Evolutionary conservation across 2,113 vertebrate species (phyloP), one percentile per base, ranked within the genome.

Genomic region (Arvicanthis niloticus): DNA sequence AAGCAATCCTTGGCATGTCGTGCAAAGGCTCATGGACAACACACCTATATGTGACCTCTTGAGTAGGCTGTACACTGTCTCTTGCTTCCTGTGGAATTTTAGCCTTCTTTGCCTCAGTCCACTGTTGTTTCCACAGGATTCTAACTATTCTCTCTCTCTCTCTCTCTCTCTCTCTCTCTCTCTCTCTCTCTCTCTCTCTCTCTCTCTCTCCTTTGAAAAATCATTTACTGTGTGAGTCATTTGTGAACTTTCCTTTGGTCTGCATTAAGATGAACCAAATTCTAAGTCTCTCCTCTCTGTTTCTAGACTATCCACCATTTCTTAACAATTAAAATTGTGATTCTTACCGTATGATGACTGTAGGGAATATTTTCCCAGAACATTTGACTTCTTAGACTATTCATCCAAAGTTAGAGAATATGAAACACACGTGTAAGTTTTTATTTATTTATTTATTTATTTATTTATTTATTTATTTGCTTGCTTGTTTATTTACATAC

Each of bases 31-130:
- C 40, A 12, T 17, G 48, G 40, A 58, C 24, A 48, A 51, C 31
- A n/a, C 29, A 1, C n/a, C 1, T 34, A 0, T 0, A 0, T 24
- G 17, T 60, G 42, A 86, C 60, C 58, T 80, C 29, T 24, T 19
- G 17, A 58, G 56, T 42, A 0, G 53, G 6, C 34, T 65, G 1
- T 0, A 0, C 13, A 19, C 58, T 48, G 1, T n/a, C 7, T 85
- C 51, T 75, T 6, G 1, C 58, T 82, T 91, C 40, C 62, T 87
- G 1, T 56, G 16, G 37, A 67, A 85, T 12, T 34, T 40, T 40
- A 58, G 22, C 78, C 8, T 34, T 65, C 19, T 58, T 75, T 3
- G 0, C 62, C 13, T 58, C 48, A 19, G 1, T 70, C 10, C 9
- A 34, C 13, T 7, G 56, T 88, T 88, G 12, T n/a, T 78, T 3